phyloP scores from a whole-genome alignment of 2,888 invertebrate species.

The Maniola hyperantus region DNA sequence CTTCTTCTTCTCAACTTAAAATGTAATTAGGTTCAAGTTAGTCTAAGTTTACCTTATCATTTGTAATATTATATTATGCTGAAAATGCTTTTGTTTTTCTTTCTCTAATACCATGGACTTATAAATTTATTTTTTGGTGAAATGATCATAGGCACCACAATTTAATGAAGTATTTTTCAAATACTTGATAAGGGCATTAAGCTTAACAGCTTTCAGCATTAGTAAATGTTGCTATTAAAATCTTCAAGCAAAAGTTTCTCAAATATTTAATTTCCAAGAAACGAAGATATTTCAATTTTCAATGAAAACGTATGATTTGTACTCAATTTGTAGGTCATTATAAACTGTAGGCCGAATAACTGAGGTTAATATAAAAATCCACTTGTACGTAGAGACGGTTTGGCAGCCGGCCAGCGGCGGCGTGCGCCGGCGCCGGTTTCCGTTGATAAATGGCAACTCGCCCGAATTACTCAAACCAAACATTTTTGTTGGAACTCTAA shows the following conservation, averaged over 20 bases:
- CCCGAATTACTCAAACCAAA: constrained; percentile 33
- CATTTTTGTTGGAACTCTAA: constrained; percentile 28
- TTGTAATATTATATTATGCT: not conserved
- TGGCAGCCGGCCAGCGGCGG: not conserved
- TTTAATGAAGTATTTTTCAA: no score
- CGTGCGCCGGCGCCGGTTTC: constrained; percentile 8
- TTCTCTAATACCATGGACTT: no score
- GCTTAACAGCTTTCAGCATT: no score
- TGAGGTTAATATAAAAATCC: not conserved
- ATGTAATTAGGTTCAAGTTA: not conserved
- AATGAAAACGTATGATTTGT: not conserved
- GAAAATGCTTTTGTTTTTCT: not conserved
- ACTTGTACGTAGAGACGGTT: not conserved
- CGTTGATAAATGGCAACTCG: not conserved
- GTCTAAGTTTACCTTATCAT: not conserved
- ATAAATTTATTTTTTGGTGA: no score
- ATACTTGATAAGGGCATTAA: no score
- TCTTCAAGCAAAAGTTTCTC: not conserved
- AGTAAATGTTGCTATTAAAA: not conserved
- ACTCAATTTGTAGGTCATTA: constrained; percentile 3
- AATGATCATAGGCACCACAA: no score
- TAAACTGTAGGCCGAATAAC: constrained; percentile 7
- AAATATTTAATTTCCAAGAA: not conserved
- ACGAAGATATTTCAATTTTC: not conserved
- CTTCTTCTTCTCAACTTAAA: no score